Conservation (phyloP, 2,113 vertebrate genomes). For the Lasiurus borealis region DNA sequence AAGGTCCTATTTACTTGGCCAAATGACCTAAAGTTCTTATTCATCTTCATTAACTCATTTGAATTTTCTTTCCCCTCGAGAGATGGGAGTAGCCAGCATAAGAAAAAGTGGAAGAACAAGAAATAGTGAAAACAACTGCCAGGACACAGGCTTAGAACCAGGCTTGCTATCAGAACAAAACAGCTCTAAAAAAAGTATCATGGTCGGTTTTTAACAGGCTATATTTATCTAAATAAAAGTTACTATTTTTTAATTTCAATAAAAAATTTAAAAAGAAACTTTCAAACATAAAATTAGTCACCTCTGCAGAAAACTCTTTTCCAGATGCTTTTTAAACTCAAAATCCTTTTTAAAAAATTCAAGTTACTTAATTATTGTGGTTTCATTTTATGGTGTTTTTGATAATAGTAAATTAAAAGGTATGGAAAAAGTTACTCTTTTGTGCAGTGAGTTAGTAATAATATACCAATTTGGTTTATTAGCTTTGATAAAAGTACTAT, state of each 20-base stretch:
- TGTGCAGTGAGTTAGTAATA: neutral
- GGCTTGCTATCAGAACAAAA: neutral
- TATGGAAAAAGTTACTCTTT: neutral
- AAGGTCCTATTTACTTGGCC: neutral
- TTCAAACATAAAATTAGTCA: neutral
- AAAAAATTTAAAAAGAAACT: neutral
- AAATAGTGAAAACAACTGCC: neutral
- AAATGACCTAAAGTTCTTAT: constrained; percentile 35
- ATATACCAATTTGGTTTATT: neutral
- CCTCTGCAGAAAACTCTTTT: neutral
- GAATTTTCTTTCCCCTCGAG: neutral
- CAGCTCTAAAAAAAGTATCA: neutral
- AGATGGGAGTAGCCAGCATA: neutral
- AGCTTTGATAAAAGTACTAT: neutral
- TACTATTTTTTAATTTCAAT: neutral
- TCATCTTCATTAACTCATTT: neutral
- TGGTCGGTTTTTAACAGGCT: neutral
- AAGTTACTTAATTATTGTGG: neutral
- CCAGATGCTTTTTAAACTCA: neutral
- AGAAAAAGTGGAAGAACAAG: neutral
- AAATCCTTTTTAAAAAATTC: constrained; percentile 4
- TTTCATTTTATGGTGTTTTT: neutral
- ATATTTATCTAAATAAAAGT: constrained; percentile 16
- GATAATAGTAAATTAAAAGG: constrained; percentile 1
- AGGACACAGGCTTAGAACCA: neutral